These are phyloP conservation scores for Pammene fasciana DNA, from an alignment of 2,888 invertebrate genomes.

Conservation along the genomic window DNA sequence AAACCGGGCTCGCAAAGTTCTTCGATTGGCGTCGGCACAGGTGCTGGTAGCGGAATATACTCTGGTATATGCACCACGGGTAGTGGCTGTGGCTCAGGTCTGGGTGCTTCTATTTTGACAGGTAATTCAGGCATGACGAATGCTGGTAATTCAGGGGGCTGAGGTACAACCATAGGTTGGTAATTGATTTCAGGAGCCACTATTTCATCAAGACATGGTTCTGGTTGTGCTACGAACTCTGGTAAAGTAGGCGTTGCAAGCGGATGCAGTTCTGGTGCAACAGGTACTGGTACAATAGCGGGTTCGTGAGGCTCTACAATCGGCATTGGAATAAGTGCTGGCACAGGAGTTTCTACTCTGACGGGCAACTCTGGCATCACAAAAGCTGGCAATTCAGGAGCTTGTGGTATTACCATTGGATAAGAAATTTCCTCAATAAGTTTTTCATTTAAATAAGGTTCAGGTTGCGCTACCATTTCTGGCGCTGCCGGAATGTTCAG, in stretches of 20 bases:
- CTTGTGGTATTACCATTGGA: constrained; percentile 42
- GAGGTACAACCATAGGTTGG: constrained; percentile 41
- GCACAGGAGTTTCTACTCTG: constrained; percentile 5
- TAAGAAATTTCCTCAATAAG: not conserved
- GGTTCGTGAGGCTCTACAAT: not conserved
- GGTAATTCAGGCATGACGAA: constrained; percentile 34
- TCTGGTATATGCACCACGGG: constrained; percentile 3
- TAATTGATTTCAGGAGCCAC: not conserved
- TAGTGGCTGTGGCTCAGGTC: not conserved
- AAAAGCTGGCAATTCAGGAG: constrained; percentile 43
- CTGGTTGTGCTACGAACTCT: not conserved
- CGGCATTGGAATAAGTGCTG: constrained; percentile 4
- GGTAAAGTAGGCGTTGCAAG: not conserved
- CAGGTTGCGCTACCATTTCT: constrained; percentile 2
- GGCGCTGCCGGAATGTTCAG: constrained; percentile 26
- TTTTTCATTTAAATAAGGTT: not conserved
- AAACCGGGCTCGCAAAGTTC: not conserved
- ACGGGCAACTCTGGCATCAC: constrained; percentile 26
- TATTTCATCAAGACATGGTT: constrained; percentile 13
- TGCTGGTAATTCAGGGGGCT: constrained; percentile 43
- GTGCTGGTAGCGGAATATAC: constrained; percentile 12
- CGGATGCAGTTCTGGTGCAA: constrained; percentile 21
- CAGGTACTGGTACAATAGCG: constrained; percentile 2
- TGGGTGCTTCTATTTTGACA: constrained; percentile 1
- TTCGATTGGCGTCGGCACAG: constrained; percentile 4